A percentile compares a stretch with the other conserved stretches of the same genome.
Evolutionary conservation across 2,113 vertebrate genomes (phyloP).

Genomic region (Vulpes lagopus): DNA sequence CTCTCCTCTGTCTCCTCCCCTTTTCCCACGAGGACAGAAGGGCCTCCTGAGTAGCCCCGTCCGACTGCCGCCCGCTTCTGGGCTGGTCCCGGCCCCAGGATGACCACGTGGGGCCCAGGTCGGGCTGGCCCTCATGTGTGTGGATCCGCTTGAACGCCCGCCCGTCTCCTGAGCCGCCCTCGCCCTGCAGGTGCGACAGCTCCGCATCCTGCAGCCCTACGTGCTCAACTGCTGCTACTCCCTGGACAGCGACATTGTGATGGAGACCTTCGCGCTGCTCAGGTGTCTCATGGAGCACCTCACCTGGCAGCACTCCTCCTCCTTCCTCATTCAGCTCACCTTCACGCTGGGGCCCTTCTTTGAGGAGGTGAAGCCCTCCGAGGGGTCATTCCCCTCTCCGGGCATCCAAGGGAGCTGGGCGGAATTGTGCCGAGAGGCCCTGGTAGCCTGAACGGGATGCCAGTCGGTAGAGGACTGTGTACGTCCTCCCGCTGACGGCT

Average conservation of each 20-base stretch:
- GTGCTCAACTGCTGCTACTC: slow-evolving; percentile 68
- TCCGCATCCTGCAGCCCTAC: slow-evolving; percentile 59
- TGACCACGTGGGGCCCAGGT: too few relatives aligned
- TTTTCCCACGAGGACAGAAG: not conserved
- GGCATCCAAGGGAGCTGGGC: rapidly evolving
- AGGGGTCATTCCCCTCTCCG: not conserved
- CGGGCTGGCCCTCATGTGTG: too few relatives aligned
- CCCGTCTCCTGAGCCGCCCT: not conserved
- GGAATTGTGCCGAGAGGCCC: not conserved
- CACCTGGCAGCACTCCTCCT: not conserved
- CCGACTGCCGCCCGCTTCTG: rapidly evolving
- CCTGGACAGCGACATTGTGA: rapidly evolving
- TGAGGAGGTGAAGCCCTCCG: slow-evolving; percentile 42
- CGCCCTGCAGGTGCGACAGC: not conserved
- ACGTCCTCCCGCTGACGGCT: rapidly evolving
- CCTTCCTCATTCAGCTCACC: slow-evolving; percentile 56
- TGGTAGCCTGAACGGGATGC: rapidly evolving
- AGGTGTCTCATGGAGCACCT: not conserved
- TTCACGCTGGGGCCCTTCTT: slow-evolving; percentile 60
- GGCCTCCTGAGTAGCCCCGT: not conserved
- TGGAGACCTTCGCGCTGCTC: slow-evolving; percentile 41
- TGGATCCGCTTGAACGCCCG: not conserved
- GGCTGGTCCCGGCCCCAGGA: not conserved
- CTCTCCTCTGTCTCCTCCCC: not conserved
- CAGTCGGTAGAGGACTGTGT: rapidly evolving